A percentile compares a stretch with the other conserved stretches of the same genome.
These are phyloP conservation scores for Oligia fasciuncula DNA, from an alignment of 2,888 invertebrate genomes.

Conservation along the genomic window DNA sequence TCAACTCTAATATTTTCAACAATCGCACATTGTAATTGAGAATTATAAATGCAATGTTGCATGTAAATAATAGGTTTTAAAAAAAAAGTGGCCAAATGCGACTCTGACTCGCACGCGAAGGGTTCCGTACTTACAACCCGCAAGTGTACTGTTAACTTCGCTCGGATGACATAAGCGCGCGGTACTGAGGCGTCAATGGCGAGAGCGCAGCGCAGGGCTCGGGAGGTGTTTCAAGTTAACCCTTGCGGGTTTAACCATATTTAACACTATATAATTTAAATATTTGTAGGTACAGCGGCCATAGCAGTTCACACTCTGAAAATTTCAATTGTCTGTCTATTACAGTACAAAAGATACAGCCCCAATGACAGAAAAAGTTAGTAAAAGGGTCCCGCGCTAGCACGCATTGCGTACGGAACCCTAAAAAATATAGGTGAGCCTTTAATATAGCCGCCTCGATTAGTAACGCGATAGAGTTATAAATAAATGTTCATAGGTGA, in stretches of 20 bases:
- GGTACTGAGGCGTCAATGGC: neutral
- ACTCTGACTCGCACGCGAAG: neutral
- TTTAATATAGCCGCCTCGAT: conserved; percentile 15
- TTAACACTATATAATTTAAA: neutral
- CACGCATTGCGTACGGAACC: neutral
- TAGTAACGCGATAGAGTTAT: conserved; percentile 12
- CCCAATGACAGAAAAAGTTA: no score
- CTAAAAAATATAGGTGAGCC: conserved; percentile 4
- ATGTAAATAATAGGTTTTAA: conserved; percentile 10
- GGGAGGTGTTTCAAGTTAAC: neutral
- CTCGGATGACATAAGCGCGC: neutral
- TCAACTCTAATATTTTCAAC: conserved; percentile 15
- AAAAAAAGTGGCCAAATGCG: neutral
- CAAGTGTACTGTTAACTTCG: neutral
- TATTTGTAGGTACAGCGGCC: neutral
- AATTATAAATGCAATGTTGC: conserved; percentile 21
- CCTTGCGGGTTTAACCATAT: neutral
- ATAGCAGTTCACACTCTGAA: no score
- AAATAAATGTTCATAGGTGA: conserved; percentile 16
- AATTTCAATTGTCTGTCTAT: no score
- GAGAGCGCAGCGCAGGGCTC: no score
- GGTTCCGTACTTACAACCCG: neutral
- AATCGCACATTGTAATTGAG: conserved; percentile 30
- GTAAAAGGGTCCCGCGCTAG: no score
- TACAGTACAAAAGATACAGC: neutral